Conservation (phyloP, 2,888 invertebrate species). For the Ypsolopha scabrella region DNA sequence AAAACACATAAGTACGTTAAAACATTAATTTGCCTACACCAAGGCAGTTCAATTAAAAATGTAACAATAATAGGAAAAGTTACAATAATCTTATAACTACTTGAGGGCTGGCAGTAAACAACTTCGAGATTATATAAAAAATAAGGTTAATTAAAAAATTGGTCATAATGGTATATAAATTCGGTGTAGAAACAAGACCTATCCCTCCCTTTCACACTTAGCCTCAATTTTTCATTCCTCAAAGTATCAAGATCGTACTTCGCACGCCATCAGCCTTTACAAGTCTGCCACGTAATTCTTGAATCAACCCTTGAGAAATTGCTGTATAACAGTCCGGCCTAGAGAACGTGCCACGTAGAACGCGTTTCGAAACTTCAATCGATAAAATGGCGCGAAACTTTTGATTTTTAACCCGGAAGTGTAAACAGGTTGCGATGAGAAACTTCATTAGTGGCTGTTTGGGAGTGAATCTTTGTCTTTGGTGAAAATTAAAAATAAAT, state of each 20-base stretch:
- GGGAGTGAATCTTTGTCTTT: background rate
- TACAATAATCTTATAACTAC: too few relatives aligned
- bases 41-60: too few relatives aligned
- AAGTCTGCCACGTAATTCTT: background rate
- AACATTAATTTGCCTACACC: too few relatives aligned
- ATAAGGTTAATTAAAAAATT: too few relatives aligned
- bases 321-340: background rate
- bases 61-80: too few relatives aligned
- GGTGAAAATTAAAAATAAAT: background rate
- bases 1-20: too few relatives aligned
- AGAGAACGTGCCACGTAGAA: background rate
- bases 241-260: constrained; percentile 1
- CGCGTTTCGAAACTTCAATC: background rate
- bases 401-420: background rate
- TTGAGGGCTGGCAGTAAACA: too few relatives aligned
- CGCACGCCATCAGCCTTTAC: background rate
- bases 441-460: background rate
- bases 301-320: constrained; percentile 1
- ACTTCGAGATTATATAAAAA: too few relatives aligned
- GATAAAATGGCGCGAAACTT: background rate
- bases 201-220: too few relatives aligned
- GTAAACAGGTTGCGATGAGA: background rate
- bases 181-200: too few relatives aligned
- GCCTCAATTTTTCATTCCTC: background rate
- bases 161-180: too few relatives aligned